phyloP scores from a whole-genome alignment of 2,888 invertebrate species.

The Brenthis hecate region DNA sequence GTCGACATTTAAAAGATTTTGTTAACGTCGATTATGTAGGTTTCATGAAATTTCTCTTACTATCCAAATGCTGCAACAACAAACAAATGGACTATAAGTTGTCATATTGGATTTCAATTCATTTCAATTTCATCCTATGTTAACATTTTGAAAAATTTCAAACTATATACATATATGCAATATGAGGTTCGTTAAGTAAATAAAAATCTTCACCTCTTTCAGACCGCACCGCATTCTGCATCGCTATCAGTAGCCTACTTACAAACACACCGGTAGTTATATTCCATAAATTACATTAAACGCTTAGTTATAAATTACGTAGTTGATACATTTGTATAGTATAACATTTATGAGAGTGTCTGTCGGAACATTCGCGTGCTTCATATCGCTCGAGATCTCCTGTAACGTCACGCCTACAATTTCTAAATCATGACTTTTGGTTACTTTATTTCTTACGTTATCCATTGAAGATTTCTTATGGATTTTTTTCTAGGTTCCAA shows the following conservation, averaged over 20 bases:
- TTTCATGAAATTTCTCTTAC: too few relatives aligned
- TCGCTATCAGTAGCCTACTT: constrained; percentile 30
- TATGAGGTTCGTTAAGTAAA: constrained; percentile 1
- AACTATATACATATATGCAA: neutral
- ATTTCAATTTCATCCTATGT: neutral
- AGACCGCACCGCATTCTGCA: constrained; percentile 26
- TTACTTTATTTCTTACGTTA: neutral
- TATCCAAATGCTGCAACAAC: too few relatives aligned
- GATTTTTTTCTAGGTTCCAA: neutral
- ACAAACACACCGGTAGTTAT: constrained; percentile 34
- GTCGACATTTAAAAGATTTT: too few relatives aligned
- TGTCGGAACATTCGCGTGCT: constrained; percentile 41
- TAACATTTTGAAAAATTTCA: neutral
- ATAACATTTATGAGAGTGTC: constrained; percentile 42
- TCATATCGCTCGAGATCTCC: constrained; percentile 40
- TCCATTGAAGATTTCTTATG: neutral
- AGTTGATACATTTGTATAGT: constrained; percentile 37
- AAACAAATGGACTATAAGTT: too few relatives aligned
- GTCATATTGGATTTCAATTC: neutral
- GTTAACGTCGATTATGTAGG: too few relatives aligned
- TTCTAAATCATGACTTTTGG: neutral
- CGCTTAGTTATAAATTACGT: constrained; percentile 38
- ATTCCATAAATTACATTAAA: constrained; percentile 38
- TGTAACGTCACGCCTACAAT: constrained; percentile 40
- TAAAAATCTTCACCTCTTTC: constrained; percentile 12